These are phyloP conservation scores for Scrobipalpa atriplicella DNA, from an alignment of 2,888 invertebrate species.

Conservation along the genomic window DNA sequence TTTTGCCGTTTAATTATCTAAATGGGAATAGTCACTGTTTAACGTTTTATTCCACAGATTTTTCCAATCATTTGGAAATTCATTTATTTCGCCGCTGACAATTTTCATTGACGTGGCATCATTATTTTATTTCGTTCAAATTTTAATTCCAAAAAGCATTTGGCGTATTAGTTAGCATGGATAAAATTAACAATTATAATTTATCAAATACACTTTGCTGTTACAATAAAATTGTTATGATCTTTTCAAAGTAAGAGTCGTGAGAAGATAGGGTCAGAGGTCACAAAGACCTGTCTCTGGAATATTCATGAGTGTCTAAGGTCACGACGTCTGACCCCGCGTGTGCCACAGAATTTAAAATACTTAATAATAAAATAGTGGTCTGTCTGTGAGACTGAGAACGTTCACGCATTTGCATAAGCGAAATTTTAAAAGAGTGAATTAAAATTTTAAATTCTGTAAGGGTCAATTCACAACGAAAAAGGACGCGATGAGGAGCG, in stretches of 20 bases:
- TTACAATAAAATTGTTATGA: neutral
- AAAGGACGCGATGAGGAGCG: too few species aligned
- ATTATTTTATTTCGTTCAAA: neutral
- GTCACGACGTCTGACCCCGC: conserved; percentile 76
- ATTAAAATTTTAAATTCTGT: conserved; percentile 37
- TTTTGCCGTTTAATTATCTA: conserved; percentile 24
- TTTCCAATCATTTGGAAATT: neutral
- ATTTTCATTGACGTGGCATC: neutral
- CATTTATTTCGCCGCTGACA: neutral
- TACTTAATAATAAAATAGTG: neutral
- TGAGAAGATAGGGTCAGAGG: conserved; percentile 70
- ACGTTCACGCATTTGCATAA: conserved; percentile 58
- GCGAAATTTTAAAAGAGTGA: conserved; percentile 52
- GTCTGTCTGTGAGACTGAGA: conserved; percentile 48
- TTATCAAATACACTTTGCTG: conserved; percentile 1
- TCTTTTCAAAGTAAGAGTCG: conserved; percentile 40
- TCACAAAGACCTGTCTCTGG: conserved; percentile 63
- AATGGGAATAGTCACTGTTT: conserved; percentile 4
- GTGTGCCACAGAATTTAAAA: conserved; percentile 47
- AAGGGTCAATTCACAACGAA: too few species aligned
- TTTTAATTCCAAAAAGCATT: neutral
- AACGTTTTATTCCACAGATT: neutral
- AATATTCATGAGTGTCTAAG: conserved; percentile 60
- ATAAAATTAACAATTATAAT: neutral
- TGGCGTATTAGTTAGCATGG: neutral